Percentiles rank a stretch among this genome's conserved stretches.
phyloP scores from a whole-genome alignment of 2,888 invertebrate genomes.

The Sesamia inferens region DNA sequence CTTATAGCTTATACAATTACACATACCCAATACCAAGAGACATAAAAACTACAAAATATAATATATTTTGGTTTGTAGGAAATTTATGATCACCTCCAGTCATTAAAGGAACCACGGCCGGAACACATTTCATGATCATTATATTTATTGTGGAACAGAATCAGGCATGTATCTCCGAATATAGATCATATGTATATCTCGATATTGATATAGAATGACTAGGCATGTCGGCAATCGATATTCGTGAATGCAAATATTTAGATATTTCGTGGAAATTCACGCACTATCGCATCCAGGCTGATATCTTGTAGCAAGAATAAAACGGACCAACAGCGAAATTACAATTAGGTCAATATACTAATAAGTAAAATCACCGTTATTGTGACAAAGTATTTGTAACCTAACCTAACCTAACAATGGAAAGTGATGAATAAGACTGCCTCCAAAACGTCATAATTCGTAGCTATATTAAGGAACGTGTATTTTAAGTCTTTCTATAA shows the following conservation, averaged over 20 bases:
- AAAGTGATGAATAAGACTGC: background rate
- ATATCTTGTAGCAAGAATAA: slow-evolving; percentile 29
- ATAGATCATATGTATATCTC: background rate
- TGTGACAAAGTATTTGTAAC: background rate
- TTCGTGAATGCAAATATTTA: slow-evolving; percentile 4
- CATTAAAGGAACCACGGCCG: background rate
- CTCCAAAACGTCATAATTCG: background rate
- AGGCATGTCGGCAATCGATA: too few relatives aligned
- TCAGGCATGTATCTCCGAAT: slow-evolving; percentile 7
- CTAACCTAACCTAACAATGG: background rate
- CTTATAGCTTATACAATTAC: background rate
- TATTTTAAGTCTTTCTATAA: too few relatives aligned
- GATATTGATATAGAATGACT: slow-evolving; percentile 4
- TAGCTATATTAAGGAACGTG: background rate
- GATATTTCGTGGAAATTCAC: slow-evolving; percentile 45
- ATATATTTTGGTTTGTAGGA: background rate
- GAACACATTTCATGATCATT: background rate
- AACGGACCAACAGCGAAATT: slow-evolving; percentile 8
- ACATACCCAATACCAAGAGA: background rate
- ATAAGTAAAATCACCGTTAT: background rate
- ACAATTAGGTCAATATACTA: slow-evolving; percentile 22
- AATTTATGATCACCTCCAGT: background rate
- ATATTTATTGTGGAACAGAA: slow-evolving; percentile 16
- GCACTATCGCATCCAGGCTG: slow-evolving; percentile 30
- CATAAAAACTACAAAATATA: background rate